Evolutionary conservation across 2,797 vertebrate genomes (phyloP), one percentile per base, ranked within the genome.

Genomic region (Sebastes iracundus): DNA sequence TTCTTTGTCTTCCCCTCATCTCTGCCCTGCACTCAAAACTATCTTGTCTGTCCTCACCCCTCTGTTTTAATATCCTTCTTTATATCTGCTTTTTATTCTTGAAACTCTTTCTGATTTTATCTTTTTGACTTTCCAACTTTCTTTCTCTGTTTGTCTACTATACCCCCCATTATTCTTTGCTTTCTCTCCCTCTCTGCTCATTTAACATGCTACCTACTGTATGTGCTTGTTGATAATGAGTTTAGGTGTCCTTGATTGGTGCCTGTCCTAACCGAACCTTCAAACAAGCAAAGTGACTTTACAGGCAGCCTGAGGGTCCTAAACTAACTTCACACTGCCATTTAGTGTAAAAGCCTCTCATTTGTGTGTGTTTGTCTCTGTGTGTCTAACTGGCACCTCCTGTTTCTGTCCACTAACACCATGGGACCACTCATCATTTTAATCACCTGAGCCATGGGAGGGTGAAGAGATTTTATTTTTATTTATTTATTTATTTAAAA

Each of bases 371-470:
- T 53, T 11, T 62, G 56, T 70, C 4, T 52, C 25, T 58, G 65
- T 75, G 76, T 65, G 58, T 78, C 53, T 80, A 82, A 86, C 68
- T 74, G 60, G 52, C 82, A 55, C 81, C 75, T 72, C 62, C 82
- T 82, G 74, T 77, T 75, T 79, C 74, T 52, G 42, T 77, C 58
- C 82, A 27, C 67, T 61, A 59, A 49, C 83, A 58, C 66, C 74
- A 49, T 35, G 76, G 69, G 80, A 72, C 77, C 58, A 25, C 72
- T 88, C 65, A 84, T 82, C 71, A 52, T 77, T 87, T 86, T 87
- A 90, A 91, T 91, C 85, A 83, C 80, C 75, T 71, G 73, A 86
- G 77, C 84, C 63, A 78, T 5, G 27, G 79, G 79, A 74, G 83
- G 71, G 38, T 49, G 66, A 77, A n/a, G 56, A 64, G 58, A 46